Evolutionary conservation across 2,113 vertebrate species (phyloP).

Genomic region (Peromyscus maniculatus): DNA sequence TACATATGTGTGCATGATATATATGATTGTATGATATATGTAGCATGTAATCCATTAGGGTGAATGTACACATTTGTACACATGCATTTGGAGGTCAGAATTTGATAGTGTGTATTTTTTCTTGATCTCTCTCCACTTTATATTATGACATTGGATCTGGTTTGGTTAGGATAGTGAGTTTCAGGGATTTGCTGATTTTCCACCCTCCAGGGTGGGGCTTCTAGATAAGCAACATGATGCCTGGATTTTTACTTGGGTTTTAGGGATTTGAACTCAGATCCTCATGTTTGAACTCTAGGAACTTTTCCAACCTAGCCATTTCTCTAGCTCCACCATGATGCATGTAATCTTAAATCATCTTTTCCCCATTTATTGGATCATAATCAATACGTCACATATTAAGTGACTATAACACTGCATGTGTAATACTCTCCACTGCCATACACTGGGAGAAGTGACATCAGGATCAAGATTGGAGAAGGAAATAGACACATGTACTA

Average conservation of each 20-base stretch:
- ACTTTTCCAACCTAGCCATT: neutral
- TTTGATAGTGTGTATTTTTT: neutral
- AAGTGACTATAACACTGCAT: neutral
- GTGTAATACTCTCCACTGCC: neutral
- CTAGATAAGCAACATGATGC: neutral
- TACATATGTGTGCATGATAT: neutral
- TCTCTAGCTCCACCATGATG: neutral
- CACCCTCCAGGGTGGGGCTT: neutral
- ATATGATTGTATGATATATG: neutral
- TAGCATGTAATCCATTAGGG: neutral
- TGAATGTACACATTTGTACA: neutral
- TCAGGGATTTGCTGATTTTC: neutral
- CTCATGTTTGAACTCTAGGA: neutral
- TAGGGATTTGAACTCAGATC: neutral
- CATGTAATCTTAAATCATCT: neutral
- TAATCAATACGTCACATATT: neutral
- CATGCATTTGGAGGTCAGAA: neutral
- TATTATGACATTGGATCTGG: neutral
- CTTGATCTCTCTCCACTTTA: neutral
- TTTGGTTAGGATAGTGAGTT: neutral
- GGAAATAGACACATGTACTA: neutral
- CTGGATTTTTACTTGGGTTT: neutral
- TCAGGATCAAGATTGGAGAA: neutral
- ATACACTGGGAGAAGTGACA: neutral
- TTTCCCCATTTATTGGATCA: neutral